Percentiles rank a stretch among this genome's conserved stretches.
These are phyloP conservation scores for Danio aesculapii DNA, from an alignment of 2,797 vertebrate genomes.

Conservation along the genomic window DNA sequence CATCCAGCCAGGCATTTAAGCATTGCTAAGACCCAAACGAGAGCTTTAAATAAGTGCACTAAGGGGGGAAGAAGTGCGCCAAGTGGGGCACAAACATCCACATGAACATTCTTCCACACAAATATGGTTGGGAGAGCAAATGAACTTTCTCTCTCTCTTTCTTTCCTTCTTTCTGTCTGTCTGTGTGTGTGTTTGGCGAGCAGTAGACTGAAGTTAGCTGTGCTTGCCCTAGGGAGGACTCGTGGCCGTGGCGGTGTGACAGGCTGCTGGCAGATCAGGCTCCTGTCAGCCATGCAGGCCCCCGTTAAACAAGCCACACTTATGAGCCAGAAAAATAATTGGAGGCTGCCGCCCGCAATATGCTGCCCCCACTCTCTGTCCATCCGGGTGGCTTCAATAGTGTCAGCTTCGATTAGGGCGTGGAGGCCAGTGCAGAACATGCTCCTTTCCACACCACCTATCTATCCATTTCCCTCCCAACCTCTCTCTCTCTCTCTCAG, in stretches of 20 bases:
- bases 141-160: conserved; percentile 12
- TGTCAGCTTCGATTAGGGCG: conserved; percentile 76
- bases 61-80: conserved; percentile 24
- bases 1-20: conserved; percentile 53
- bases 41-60: conserved; percentile 48
- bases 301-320: conserved; percentile 79
- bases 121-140: conserved; percentile 55
- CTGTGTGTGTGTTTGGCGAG: conserved; percentile 54
- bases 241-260: conserved; percentile 68
- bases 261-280: conserved; percentile 78
- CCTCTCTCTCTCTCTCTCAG: conserved; percentile 28
- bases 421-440: conserved; percentile 53
- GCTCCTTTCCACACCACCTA: conserved; percentile 41
- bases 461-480: conserved; percentile 45
- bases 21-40: conserved; percentile 58
- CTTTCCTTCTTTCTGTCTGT: conserved; percentile 32
- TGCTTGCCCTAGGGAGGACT: conserved; percentile 63
- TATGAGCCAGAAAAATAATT: conserved; percentile 85
- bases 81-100: conserved; percentile 50
- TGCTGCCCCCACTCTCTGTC: conserved; percentile 71
- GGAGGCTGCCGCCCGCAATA: conserved; percentile 77
- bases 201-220: conserved; percentile 61
- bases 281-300: conserved; percentile 76
- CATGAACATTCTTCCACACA: conserved; percentile 51
- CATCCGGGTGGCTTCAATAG: conserved; percentile 74